Evolutionary conservation across 2,888 invertebrate species (phyloP), one percentile per base, ranked within the genome.

Genomic region (Apotomis betuletana): DNA sequence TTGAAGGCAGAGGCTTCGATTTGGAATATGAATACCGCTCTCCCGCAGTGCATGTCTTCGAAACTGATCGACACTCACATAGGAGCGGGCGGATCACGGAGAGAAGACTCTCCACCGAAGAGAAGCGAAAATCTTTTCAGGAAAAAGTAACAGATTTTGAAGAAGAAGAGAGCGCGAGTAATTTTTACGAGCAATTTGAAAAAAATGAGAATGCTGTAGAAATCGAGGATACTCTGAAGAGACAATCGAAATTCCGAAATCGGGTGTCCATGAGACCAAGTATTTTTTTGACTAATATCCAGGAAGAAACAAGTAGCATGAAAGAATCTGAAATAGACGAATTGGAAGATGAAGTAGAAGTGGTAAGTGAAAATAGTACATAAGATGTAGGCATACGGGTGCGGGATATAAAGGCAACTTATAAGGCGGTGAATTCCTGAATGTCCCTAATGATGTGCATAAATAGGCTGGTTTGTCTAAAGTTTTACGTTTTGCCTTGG

Each of bases 171-270:
- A 87, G 85, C 12, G 86, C 85, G 10, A 84, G 87, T 15, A 88
- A 93, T 76, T 92, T 93, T 78, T 92, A 92, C 74, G 93, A 94
- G 74, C 93, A 94, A 78, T 91, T 93, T 74, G 88, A 92, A 13
- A 83, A 85, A 65, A 79, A 78, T 9, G 90, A 91, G 77, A 90
- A 91, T 54, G 77, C 76, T 57, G 85, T 87, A 3, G 90, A 88
- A 15, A 74, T 78, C 58, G 73, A 73, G 10, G 84, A 87, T 54
- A 68, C 85, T 54, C 85, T 82, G 79, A 84, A 81, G 70, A 85
- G 82, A 69, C 81, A 84, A 65, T 81, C 85, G 10, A 82, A 79
- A 12, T 77, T 84, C 12, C 85, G 86, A 51, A 86, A 83, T 51
- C 83, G 91, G 49, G 93, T 93, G 1, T 93, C 92, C 0, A 84